Evolutionary conservation across 2,797 vertebrate species (phyloP), one percentile per base, ranked within the genome.

Genomic region (Platalea minor): DNA sequence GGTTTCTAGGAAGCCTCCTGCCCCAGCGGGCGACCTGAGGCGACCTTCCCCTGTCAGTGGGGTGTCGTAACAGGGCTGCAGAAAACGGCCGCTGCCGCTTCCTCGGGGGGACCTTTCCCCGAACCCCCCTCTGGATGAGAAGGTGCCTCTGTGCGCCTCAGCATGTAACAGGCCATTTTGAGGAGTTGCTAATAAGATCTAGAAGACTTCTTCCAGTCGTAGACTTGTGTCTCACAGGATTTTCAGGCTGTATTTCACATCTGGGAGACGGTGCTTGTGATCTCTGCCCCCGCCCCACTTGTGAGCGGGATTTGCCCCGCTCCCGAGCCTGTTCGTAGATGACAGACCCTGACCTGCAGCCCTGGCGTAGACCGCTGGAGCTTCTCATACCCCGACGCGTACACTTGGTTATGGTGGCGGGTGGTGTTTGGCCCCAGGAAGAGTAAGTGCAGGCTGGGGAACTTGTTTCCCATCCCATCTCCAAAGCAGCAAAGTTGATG

Each of bases 71-170:
- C 45, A 50, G 85, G 70, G 73, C 85, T 92, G 57, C 80, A 61
- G 73, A 10, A 31, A 43, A 15, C 7, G 0, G 10, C 51, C 3
- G 29, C 9, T 67, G 72, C 59, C 11, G 10, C 29, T 69, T 37
- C 64, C 80, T 25, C 4, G 0, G 2, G 0, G 2, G 48, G 18
- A 5, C 10, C 35, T 56, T 17, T 51, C 68, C 1, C 3, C 3
- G 59, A 39, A 19, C 48, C n/a, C 33, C 23, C 19, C n/a, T 13
- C 37, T 31, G 24, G 7, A 5, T 1, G 68, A 51, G 72, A 54
- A 20, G 35, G 46, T 54, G 8, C 13, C 25, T 20, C 78, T 1
- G 5, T 24, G 74, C 33, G 15, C 43, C 83, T 57, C 78, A 41
- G 65, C 21, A 1, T 13, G 56, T 10, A 11, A 3, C 70, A 43